Percentiles rank a stretch among this genome's conserved stretches.
Conservation (phyloP, 1,140 invertebrate genomes). For the Aphis gossypii region DNA sequence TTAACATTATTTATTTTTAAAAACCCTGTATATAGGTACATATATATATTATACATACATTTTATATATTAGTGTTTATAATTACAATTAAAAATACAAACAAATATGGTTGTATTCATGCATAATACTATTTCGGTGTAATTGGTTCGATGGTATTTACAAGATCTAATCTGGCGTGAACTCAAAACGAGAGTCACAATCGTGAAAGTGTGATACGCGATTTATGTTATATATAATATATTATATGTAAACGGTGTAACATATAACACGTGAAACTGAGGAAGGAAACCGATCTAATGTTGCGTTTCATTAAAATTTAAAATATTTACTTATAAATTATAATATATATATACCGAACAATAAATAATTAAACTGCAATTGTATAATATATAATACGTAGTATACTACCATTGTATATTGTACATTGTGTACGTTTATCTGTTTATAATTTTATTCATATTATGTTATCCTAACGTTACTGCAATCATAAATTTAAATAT, state of each 20-base stretch:
- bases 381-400: neutral
- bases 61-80: neutral
- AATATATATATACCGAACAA: neutral
- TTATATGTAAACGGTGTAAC: neutral
- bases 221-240: neutral
- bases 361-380: neutral
- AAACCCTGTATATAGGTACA: neutral
- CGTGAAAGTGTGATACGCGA: neutral
- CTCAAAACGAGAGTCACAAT: slow-evolving; percentile 2
- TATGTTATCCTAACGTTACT: neutral
- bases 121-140: neutral
- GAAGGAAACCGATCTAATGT: slow-evolving; percentile 1
- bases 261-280: slow-evolving; percentile 14
- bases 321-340: neutral
- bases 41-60: too few species aligned
- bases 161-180: neutral
- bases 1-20: neutral
- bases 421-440: neutral
- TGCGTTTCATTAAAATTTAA: slow-evolving; percentile 10
- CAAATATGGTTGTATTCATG: neutral
- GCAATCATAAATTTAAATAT: neutral
- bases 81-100: neutral
- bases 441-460: neutral
- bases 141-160: neutral
- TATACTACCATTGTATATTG: neutral